These are phyloP conservation scores for Trogon melanurus DNA, from an alignment of 2,113 vertebrate species.

Conservation along the genomic window DNA sequence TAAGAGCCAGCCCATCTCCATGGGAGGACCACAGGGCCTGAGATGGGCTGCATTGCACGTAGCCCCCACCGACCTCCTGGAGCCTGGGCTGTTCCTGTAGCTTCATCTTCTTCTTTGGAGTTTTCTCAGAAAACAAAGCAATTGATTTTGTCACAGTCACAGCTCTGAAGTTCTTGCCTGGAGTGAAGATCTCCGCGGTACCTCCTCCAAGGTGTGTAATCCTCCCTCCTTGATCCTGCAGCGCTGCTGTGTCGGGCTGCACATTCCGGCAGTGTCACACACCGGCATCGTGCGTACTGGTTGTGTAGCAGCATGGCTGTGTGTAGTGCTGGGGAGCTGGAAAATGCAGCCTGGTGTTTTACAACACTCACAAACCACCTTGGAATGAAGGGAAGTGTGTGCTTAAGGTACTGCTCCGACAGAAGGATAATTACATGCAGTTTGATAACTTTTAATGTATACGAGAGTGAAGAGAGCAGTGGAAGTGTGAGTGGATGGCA, in stretches of 20 bases:
- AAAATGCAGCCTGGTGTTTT: neutral
- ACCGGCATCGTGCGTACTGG: neutral
- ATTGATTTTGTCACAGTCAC: neutral
- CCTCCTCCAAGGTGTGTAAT: neutral
- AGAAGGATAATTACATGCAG: neutral
- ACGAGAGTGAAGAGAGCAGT: neutral
- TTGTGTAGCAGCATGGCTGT: neutral
- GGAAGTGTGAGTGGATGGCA: neutral
- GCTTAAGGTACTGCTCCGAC: neutral
- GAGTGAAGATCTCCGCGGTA: neutral
- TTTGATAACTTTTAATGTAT: neutral
- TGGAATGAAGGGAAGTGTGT: neutral
- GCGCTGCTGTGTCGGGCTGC: neutral
- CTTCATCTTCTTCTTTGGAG: neutral
- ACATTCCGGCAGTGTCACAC: rapidly evolving
- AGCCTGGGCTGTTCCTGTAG: neutral
- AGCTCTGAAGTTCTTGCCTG: neutral
- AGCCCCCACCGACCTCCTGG: neutral
- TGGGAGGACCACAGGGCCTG: neutral
- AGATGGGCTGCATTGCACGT: neutral
- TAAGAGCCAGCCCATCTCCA: neutral
- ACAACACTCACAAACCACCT: neutral
- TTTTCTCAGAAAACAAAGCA: neutral
- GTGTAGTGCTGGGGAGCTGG: neutral
- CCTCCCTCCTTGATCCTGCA: neutral